Conservation (phyloP, 2,888 invertebrate genomes). For the Plebejus anna region DNA sequence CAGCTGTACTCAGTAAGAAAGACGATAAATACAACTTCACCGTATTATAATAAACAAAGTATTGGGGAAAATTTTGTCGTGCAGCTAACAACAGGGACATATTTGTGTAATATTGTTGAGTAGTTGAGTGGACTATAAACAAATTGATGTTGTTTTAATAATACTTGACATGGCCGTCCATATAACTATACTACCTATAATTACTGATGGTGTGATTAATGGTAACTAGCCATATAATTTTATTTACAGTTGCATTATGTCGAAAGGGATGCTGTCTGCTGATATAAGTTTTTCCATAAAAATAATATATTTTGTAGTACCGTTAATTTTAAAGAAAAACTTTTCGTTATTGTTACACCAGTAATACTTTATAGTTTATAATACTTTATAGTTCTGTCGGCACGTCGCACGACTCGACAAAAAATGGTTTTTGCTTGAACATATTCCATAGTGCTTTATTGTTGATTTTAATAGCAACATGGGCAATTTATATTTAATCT, state of each 20-base stretch:
- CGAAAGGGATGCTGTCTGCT: background rate
- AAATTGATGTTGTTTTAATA: slow-evolving; percentile 25
- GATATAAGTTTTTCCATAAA: background rate
- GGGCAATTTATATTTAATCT: too few relatives aligned
- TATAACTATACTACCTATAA: slow-evolving; percentile 11
- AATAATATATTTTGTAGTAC: too few relatives aligned
- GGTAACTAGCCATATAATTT: background rate
- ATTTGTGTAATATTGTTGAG: slow-evolving; percentile 17
- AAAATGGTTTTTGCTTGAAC: too few relatives aligned
- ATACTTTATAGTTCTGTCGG: too few relatives aligned
- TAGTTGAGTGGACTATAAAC: slow-evolving; percentile 13
- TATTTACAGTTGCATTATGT: slow-evolving; percentile 10
- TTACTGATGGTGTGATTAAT: slow-evolving; percentile 15
- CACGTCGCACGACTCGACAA: too few relatives aligned
- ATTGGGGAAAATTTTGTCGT: background rate
- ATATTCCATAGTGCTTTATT: too few relatives aligned
- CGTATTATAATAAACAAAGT: background rate
- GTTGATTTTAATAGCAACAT: too few relatives aligned
- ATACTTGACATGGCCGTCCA: background rate
- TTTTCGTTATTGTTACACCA: background rate
- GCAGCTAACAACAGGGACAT: background rate
- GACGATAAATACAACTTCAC: background rate
- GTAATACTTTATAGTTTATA: too few relatives aligned
- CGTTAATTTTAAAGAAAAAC: background rate
- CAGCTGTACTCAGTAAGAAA: background rate